Conservation (phyloP, 2,113 vertebrate genomes). For the Callospermophilus lateralis region DNA sequence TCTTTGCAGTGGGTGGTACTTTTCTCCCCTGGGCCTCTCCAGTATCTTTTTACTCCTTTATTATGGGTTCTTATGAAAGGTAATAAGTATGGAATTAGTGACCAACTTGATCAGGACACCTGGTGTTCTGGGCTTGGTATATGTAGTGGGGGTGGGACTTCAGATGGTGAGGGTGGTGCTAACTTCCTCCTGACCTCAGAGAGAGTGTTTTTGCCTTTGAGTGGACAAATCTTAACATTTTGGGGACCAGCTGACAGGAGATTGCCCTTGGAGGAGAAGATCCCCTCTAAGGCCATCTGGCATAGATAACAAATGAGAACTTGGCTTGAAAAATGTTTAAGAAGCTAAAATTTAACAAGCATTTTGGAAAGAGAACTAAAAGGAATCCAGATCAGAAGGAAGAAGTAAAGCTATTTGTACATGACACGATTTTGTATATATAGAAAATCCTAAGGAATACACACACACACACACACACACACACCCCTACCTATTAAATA, state of each 20-base stretch:
- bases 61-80: not conserved
- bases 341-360: not conserved
- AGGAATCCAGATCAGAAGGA: not conserved
- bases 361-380: not conserved
- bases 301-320: not conserved
- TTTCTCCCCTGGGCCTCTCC: not conserved
- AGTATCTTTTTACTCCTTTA: not conserved
- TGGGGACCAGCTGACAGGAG: not conserved
- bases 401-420: slow-evolving; percentile 1
- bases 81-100: not conserved
- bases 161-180: not conserved
- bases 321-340: not conserved
- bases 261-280: not conserved
- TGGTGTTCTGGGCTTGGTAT: not conserved
- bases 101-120: not conserved
- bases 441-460: not conserved
- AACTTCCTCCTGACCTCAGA: not conserved
- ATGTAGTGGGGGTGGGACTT: not conserved
- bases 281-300: not conserved
- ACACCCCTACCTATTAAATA: not conserved
- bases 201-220: not conserved
- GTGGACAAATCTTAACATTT: not conserved
- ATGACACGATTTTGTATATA: not conserved
- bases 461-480: no score
- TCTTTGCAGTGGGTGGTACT: not conserved